Evolutionary conservation across 2,113 vertebrate genomes (phyloP).

Genomic region (Rhipidura dahli): DNA sequence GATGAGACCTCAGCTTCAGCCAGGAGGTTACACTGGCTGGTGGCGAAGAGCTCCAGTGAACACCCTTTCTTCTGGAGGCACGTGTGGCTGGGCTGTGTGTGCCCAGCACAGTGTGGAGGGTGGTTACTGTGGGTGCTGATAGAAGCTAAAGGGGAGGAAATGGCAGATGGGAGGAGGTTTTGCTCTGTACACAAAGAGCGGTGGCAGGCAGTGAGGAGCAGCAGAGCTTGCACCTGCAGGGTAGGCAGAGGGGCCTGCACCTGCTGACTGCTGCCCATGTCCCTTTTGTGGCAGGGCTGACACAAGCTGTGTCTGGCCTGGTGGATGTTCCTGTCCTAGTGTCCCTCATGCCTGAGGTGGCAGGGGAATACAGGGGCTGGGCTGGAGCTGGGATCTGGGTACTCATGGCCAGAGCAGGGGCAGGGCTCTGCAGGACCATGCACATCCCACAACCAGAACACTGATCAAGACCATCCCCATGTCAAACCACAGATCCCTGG

Average conservation of each 20-base stretch:
- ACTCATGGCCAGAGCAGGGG: background rate
- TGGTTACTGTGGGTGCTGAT: background rate
- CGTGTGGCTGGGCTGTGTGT: background rate
- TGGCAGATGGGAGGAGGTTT: background rate
- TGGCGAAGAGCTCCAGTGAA: background rate
- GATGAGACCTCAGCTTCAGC: background rate
- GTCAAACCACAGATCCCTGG: background rate
- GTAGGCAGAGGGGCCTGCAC: background rate
- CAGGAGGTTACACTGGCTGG: background rate
- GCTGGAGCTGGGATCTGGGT: background rate
- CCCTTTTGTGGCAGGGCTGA: background rate
- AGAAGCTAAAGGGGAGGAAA: background rate
- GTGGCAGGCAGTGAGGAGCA: background rate
- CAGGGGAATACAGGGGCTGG: background rate
- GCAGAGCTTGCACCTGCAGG: background rate
- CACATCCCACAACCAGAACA: background rate
- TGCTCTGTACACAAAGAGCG: rapidly evolving
- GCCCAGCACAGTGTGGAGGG: too few species aligned
- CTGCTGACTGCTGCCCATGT: background rate
- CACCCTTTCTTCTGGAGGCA: background rate
- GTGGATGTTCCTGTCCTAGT: background rate
- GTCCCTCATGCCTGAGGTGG: background rate
- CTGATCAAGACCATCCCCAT: background rate
- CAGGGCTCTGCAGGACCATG: background rate
- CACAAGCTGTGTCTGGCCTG: background rate